A percentile compares a stretch with the other conserved stretches of the same genome.
These are phyloP conservation scores for Xerus inauris DNA, from an alignment of 2,113 vertebrate genomes.

Conservation along the genomic window DNA sequence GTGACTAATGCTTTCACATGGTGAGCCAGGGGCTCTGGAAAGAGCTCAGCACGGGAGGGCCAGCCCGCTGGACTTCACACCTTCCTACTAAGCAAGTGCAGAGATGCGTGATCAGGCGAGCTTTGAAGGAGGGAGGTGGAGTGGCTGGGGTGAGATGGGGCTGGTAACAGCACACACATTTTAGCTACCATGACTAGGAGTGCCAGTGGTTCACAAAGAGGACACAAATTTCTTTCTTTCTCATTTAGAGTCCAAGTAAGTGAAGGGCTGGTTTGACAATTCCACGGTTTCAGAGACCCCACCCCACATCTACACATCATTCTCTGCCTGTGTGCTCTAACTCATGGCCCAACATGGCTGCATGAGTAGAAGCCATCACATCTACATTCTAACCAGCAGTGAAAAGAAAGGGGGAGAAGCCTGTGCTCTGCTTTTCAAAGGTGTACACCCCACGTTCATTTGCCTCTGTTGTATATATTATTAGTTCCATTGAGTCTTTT, in stretches of 20 bases:
- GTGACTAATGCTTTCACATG: too few species aligned
- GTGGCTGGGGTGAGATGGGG: background rate
- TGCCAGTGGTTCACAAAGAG: background rate
- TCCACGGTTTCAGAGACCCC: background rate
- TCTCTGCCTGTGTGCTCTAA: background rate
- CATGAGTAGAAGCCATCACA: background rate
- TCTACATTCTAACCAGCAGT: background rate
- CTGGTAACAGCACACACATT: background rate
- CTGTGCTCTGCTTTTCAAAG: background rate
- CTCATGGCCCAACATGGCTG: background rate
- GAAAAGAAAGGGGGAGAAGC: background rate
- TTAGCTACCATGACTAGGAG: background rate
- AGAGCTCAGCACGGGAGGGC: background rate
- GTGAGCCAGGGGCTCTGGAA: too few species aligned
- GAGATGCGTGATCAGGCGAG: fast-evolving
- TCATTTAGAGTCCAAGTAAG: background rate
- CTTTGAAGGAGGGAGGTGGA: background rate
- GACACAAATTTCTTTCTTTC: background rate
- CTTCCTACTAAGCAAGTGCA: background rate
- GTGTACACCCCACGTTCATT: fast-evolving
- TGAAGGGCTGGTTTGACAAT: background rate
- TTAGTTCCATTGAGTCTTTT: background rate
- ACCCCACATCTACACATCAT: fast-evolving
- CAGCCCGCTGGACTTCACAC: background rate
- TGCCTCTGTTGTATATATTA: background rate